Evolutionary conservation across 2,888 invertebrate species (phyloP), one percentile per base, ranked within the genome.

Genomic region (Melitaea athalia): DNA sequence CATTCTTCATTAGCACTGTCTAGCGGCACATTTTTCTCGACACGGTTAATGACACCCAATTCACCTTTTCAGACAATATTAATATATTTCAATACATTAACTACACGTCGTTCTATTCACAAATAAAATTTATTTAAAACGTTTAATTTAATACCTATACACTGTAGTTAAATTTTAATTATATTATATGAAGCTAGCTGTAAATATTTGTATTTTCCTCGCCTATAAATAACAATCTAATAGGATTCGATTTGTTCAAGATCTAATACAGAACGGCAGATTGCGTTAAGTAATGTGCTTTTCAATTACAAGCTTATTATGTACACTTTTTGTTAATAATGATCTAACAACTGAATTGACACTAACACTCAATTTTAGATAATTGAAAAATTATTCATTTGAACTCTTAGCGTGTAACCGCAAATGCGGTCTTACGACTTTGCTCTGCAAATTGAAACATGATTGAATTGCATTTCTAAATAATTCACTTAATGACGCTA

Each of bases 1-100:
- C 81, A 85, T 85, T 85, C 85, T 79, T 85, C 82, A 86, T 87
- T 87, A 86, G 84, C 84, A 81, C 79, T 73, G 81, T 81, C 81
- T 83, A 84, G 84, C 80, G 81, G 79, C 81, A 83, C 79, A 81
- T 82, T 81, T 79, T 75, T 76, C 75, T 69, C 73, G 68, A 33
- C 75, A 74, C 78, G 76, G 77, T 76, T 81, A 75, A 75, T 76
- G 72, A 70, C 72, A 69, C 65, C 67, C 52, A 55, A 14, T 31
- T 33, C 33, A 50, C 59, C 49, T 64, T 62, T 72, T 70, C 62
- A 63, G 66, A 63, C 43, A 24, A 52, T 47, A 17, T 55, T 62
- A 49, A 57, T 55, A n/a, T 31, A n/a, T 55, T 33, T 14, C 31
- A 33, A 55, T n/a, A 33, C 7, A 31, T 55, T 55, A 12, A 52